Conservation (phyloP, 2,797 vertebrate genomes). For the Poliocrania exsul region DNA sequence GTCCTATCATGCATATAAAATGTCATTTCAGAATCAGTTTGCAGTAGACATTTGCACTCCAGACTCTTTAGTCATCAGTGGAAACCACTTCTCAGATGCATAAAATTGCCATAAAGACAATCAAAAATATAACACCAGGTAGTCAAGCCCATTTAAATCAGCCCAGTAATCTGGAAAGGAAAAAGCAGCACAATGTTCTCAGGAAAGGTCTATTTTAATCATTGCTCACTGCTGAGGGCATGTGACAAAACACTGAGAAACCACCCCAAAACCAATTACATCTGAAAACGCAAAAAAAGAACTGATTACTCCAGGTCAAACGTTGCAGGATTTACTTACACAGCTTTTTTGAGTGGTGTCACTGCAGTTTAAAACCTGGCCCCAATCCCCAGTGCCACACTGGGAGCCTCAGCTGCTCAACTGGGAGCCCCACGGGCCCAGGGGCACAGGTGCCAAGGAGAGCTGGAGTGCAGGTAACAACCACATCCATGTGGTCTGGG, state of each 20-base stretch:
- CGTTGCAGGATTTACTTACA: neutral
- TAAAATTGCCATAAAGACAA: neutral
- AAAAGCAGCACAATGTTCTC: neutral
- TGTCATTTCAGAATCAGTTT: neutral
- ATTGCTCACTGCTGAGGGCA: neutral
- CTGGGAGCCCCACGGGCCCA: too few relatives aligned
- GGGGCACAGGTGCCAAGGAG: neutral
- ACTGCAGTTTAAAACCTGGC: neutral
- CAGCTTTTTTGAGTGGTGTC: neutral
- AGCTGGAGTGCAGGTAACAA: neutral
- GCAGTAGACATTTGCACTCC: conserved; percentile 5
- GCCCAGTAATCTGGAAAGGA: neutral
- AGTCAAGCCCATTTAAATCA: conserved; percentile 25
- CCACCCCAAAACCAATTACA: fast-evolving
- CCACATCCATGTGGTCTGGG: neutral
- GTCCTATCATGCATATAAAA: neutral
- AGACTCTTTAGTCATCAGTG: neutral
- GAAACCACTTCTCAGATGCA: neutral
- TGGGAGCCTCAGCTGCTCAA: neutral
- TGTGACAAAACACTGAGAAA: neutral
- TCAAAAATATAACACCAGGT: neutral
- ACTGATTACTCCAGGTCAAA: neutral
- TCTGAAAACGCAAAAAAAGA: neutral
- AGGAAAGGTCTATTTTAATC: neutral
- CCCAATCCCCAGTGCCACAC: neutral